Evolutionary conservation across 2,113 vertebrate genomes (phyloP).

Genomic region (Etheostoma cragini): DNA sequence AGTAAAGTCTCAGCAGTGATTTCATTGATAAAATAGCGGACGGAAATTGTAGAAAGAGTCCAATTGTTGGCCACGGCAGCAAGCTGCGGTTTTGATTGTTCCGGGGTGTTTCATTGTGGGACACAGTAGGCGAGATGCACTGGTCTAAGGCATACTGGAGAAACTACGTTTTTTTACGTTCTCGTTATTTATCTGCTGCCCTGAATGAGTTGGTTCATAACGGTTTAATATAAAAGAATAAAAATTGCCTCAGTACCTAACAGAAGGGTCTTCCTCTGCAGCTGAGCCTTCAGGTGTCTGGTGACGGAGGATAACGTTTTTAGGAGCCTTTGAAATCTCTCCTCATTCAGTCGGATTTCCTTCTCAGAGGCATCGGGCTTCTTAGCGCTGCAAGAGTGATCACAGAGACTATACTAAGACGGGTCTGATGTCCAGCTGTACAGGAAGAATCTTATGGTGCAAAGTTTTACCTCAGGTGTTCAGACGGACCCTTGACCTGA

Average conservation of each 20-base stretch:
- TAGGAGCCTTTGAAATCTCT: constrained; percentile 76
- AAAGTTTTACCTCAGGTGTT: constrained; percentile 70
- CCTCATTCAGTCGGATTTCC: constrained; percentile 74
- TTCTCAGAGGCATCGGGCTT: constrained; percentile 67
- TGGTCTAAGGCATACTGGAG: too few species aligned
- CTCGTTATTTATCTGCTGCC: neutral
- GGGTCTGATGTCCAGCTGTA: neutral
- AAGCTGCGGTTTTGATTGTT: too few species aligned
- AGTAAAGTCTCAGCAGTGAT: too few species aligned
- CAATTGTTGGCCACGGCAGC: too few species aligned
- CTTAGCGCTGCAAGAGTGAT: constrained; percentile 62
- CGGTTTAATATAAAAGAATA: neutral
- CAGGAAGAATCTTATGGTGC: neutral
- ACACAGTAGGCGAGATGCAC: too few species aligned
- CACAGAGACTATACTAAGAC: neutral
- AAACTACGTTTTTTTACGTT: too few species aligned
- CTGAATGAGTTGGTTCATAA: neutral
- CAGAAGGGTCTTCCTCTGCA: constrained; percentile 80
- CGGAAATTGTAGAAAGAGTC: too few species aligned
- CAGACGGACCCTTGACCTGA: constrained; percentile 60
- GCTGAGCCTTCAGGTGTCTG: constrained; percentile 74
- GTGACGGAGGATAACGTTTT: constrained; percentile 74
- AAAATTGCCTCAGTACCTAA: constrained; percentile 64
- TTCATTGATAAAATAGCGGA: too few species aligned
- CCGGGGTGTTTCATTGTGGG: too few species aligned